Evolutionary conservation across 2,113 vertebrate genomes (phyloP).

Genomic region (Oreocharis arfaki): DNA sequence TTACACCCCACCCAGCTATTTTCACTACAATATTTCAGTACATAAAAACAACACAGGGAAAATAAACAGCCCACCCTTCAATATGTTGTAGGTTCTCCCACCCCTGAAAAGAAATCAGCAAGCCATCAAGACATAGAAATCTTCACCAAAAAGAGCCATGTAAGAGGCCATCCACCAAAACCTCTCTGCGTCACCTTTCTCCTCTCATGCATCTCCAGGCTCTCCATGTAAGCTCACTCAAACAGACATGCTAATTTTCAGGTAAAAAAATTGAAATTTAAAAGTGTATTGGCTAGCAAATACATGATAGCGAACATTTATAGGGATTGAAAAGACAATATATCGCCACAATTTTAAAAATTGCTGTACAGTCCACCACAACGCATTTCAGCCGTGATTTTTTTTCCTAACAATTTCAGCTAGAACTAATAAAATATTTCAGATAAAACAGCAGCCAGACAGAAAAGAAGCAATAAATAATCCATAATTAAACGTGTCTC

Average conservation of each 20-base stretch:
- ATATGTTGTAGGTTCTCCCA: background rate
- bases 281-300: background rate
- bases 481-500: background rate
- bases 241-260: background rate
- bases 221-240: background rate
- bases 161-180: background rate
- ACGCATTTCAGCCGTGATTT: background rate
- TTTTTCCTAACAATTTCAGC: background rate
- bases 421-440: background rate
- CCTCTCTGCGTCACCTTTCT: background rate
- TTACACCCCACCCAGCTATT: constrained; percentile 54
- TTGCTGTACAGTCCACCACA: background rate
- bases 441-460: background rate
- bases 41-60: constrained; percentile 50
- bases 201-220: background rate
- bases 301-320: background rate
- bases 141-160: background rate
- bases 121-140: background rate
- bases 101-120: background rate
- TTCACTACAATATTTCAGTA: constrained; percentile 53
- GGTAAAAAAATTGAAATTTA: background rate
- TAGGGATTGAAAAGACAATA: background rate
- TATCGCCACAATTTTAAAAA: background rate
- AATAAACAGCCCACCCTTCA: constrained; percentile 47
- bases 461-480: background rate